Percentiles rank a stretch among this genome's conserved stretches.
Evolutionary conservation across 35 echinoderm and acorn worm genomes (phyloP).

Genomic region (Apostichopus californicus): DNA sequence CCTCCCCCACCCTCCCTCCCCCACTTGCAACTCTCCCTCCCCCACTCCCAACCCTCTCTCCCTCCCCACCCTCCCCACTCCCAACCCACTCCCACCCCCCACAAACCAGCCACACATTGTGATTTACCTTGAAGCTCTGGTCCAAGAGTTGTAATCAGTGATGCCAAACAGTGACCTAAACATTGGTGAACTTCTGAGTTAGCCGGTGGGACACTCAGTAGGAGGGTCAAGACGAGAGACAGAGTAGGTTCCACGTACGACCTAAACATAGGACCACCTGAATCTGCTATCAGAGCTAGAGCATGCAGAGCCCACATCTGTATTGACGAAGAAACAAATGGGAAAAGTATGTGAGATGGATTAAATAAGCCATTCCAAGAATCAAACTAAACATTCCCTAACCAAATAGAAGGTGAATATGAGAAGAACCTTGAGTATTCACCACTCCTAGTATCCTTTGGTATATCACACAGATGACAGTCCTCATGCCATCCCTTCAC

Average conservation of each 20-base stretch:
- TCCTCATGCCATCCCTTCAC: no score
- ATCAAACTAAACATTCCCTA: no score
- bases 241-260: slow-evolving; percentile 96
- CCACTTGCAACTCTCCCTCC: no score
- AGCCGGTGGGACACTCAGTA: slow-evolving; percentile 92
- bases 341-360: neutral
- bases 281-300: slow-evolving; percentile 91
- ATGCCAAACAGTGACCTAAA: slow-evolving; percentile 86
- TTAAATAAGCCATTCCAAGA: neutral
- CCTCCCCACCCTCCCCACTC: no score
- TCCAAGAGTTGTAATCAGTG: slow-evolving; percentile 93
- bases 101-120: no score
- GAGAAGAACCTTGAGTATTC: no score
- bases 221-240: slow-evolving; percentile 79
- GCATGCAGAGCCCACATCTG: slow-evolving; percentile 99
- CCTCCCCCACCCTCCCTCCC: no score
- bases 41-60: no score
- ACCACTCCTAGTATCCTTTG: no score
- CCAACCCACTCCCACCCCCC: no score
- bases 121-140: slow-evolving; percentile 89
- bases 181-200: slow-evolving; percentile 96
- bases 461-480: no score
- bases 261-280: slow-evolving; percentile 98
- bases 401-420: neutral
- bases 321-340: neutral